phyloP scores from a whole-genome alignment of 2,113 vertebrate genomes.

The Dipodomys spectabilis region DNA sequence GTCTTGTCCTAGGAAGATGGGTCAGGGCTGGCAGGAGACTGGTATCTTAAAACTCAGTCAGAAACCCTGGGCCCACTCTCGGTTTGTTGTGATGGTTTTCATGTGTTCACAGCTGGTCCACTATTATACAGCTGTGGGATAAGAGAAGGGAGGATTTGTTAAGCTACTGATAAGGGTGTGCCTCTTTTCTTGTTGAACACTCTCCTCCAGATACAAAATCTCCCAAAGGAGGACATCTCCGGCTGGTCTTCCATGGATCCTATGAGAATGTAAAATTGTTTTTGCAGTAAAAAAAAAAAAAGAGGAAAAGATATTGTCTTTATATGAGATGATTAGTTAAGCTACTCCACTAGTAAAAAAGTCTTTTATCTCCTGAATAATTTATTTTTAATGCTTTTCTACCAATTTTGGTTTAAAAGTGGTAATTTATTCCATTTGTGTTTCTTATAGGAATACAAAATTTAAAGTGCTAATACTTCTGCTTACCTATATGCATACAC shows the following conservation, averaged over 20 bases:
- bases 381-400: background rate
- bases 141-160: background rate
- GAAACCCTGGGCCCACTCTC: background rate
- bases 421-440: background rate
- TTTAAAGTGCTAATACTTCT: too few species aligned
- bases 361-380: background rate
- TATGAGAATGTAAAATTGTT: fast-evolving
- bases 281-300: background rate
- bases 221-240: background rate
- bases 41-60: background rate
- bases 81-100: background rate
- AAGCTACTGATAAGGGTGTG: background rate
- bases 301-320: background rate
- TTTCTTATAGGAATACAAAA: background rate
- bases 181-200: background rate
- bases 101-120: background rate
- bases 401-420: slow-evolving; percentile 7
- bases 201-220: background rate
- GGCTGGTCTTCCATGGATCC: background rate
- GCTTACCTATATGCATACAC: too few species aligned
- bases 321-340: background rate
- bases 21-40: background rate
- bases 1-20: background rate
- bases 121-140: fast-evolving
- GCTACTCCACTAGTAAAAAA: background rate